phyloP scores from a whole-genome alignment of 92 coral and sea anemone species.

The Diadumene lineata region DNA sequence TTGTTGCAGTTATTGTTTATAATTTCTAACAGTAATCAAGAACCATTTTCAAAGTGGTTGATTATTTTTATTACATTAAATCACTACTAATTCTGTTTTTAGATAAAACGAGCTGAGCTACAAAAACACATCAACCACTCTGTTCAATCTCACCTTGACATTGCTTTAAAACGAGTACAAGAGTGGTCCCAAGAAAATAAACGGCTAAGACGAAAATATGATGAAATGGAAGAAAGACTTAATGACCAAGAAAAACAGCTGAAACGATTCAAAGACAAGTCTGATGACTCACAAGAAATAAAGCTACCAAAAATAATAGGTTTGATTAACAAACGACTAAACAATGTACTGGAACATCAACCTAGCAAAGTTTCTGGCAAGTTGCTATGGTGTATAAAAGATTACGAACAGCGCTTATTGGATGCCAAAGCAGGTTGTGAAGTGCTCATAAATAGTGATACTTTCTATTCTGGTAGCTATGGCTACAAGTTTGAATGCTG shows the following conservation, averaged over 20 bases:
- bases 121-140: conserved; percentile 29
- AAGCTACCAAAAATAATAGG: too few relatives aligned
- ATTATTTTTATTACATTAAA: too few relatives aligned
- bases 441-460: conserved; percentile 9
- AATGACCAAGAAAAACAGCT: too few relatives aligned
- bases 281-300: too few relatives aligned
- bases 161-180: conserved; percentile 11
- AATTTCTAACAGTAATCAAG: too few relatives aligned
- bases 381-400: conserved; percentile 35
- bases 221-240: too few relatives aligned
- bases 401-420: conserved; percentile 9
- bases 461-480: conserved; percentile 33
- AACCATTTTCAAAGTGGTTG: too few relatives aligned
- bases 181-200: background rate
- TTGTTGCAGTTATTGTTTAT: too few relatives aligned
- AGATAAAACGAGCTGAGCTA: conserved; percentile 40
- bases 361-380: conserved; percentile 31
- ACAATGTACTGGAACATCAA: conserved; percentile 21
- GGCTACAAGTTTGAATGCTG: conserved; percentile 36
- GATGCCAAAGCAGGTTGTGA: conserved; percentile 17
- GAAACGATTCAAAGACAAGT: too few relatives aligned
- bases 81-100: too few relatives aligned
- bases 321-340: conserved; percentile 9
- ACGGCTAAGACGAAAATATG: too few relatives aligned
- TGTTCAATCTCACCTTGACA: conserved; percentile 27